phyloP scores from a whole-genome alignment of 2,888 invertebrate genomes.

The Leptinotarsa peninsularis region DNA sequence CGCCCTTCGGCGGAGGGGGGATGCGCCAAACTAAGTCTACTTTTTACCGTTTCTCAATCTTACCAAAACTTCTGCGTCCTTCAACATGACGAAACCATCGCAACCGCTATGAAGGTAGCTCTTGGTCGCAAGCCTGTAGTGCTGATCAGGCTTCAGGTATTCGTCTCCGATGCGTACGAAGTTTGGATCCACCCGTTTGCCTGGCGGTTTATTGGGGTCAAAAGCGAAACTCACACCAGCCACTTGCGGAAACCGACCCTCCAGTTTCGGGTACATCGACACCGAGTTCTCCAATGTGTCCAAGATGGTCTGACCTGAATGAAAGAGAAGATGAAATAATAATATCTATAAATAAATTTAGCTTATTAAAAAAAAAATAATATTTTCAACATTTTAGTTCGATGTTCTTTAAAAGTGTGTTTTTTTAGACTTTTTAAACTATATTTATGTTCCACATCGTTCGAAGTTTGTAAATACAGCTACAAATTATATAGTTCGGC shows the following conservation, averaged over 20 bases:
- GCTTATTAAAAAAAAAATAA: background rate
- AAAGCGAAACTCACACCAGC: conserved; percentile 84
- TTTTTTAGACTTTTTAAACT: no score
- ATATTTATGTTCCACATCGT: no score
- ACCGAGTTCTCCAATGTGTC: conserved; percentile 87
- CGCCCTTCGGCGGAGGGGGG: no score
- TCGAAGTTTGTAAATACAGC: no score
- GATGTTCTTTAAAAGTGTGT: no score
- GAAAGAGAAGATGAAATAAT: conserved; percentile 16
- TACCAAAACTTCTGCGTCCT: conserved; percentile 80
- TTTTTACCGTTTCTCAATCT: conserved; percentile 53
- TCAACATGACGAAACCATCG: conserved; percentile 88
- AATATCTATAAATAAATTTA: background rate
- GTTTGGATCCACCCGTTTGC: conserved; percentile 77
- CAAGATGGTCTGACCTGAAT: conserved; percentile 74
- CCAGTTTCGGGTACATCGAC: conserved; percentile 85
- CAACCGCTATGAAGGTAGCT: conserved; percentile 84
- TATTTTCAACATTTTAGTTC: background rate
- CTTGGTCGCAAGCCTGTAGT: conserved; percentile 84
- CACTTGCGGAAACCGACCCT: conserved; percentile 90
- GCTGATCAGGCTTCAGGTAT: conserved; percentile 78
- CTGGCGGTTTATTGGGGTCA: conserved; percentile 77
- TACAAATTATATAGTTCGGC: no score
- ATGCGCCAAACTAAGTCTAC: no score
- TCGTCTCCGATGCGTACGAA: conserved; percentile 88